Evolutionary conservation across 2,797 vertebrate genomes (phyloP).

Genomic region (Parambassis ranga): DNA sequence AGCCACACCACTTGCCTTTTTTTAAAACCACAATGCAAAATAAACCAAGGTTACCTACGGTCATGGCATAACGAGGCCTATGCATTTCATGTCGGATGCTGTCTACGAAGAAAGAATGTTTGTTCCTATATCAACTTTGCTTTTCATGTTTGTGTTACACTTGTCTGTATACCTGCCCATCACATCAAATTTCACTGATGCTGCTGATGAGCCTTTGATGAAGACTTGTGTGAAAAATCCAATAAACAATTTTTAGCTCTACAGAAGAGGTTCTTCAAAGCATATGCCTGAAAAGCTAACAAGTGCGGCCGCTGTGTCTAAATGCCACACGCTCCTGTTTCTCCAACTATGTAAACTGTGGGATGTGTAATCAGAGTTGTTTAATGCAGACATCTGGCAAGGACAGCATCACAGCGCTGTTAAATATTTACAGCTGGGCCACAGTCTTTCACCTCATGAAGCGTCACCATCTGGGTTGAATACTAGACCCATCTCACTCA

Average conservation of each 20-base stretch:
- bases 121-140: neutral
- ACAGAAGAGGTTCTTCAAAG: slow-evolving; percentile 70
- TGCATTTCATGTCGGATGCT: neutral
- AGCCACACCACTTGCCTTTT: slow-evolving; percentile 20
- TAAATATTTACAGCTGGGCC: slow-evolving; percentile 84
- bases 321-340: slow-evolving; percentile 84
- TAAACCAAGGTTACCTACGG: neutral
- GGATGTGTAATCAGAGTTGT: slow-evolving; percentile 86
- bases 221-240: slow-evolving; percentile 67
- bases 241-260: slow-evolving; percentile 66
- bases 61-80: neutral
- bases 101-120: slow-evolving; percentile 6
- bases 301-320: slow-evolving; percentile 73
- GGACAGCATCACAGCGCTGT: slow-evolving; percentile 77
- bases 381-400: slow-evolving; percentile 84
- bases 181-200: slow-evolving; percentile 43
- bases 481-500: slow-evolving; percentile 65
- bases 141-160: slow-evolving; percentile 38
- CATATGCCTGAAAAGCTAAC: slow-evolving; percentile 68
- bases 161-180: slow-evolving; percentile 63
- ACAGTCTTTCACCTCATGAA: slow-evolving; percentile 81
- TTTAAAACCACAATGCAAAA: slow-evolving; percentile 9
- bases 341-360: slow-evolving; percentile 84
- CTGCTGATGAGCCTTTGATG: slow-evolving; percentile 65
- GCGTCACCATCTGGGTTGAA: slow-evolving; percentile 79